Evolutionary conservation across 2,797 vertebrate species (phyloP).

Genomic region (Telmatherina bonti): DNA sequence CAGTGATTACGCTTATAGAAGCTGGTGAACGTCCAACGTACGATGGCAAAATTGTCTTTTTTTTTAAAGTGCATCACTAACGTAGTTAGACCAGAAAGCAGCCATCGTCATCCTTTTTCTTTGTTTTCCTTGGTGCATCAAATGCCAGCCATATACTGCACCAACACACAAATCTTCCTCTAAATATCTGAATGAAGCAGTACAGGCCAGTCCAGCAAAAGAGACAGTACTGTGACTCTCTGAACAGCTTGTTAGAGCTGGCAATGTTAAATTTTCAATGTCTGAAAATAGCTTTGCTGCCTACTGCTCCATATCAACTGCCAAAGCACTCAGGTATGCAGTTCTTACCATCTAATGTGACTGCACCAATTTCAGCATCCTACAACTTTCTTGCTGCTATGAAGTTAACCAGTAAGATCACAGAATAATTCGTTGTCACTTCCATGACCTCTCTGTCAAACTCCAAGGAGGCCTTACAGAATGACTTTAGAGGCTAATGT

Average conservation of each 20-base stretch:
- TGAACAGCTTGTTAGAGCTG: background rate
- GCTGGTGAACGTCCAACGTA: background rate
- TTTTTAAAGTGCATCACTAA: background rate
- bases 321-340: background rate
- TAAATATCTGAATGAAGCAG: background rate
- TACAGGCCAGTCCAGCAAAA: conserved; percentile 3
- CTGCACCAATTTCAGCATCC: conserved; percentile 2
- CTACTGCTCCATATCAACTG: conserved; percentile 12
- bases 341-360: conserved; percentile 11
- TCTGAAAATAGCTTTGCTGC: conserved; percentile 13
- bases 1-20: background rate
- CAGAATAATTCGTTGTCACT: conserved; percentile 25
- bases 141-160: no score
- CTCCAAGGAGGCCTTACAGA: conserved; percentile 14
- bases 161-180: background rate
- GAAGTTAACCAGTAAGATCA: conserved; percentile 17
- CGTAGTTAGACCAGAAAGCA: background rate
- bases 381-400: conserved; percentile 14
- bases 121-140: no score
- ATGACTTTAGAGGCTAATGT: conserved; percentile 19
- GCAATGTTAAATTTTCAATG: background rate
- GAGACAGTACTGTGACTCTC: background rate
- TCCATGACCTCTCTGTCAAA: conserved; percentile 5
- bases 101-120: background rate
- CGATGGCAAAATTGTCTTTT: no score